phyloP scores from a whole-genome alignment of 2,797 vertebrate genomes.

The Orientallactaga sibirica region DNA sequence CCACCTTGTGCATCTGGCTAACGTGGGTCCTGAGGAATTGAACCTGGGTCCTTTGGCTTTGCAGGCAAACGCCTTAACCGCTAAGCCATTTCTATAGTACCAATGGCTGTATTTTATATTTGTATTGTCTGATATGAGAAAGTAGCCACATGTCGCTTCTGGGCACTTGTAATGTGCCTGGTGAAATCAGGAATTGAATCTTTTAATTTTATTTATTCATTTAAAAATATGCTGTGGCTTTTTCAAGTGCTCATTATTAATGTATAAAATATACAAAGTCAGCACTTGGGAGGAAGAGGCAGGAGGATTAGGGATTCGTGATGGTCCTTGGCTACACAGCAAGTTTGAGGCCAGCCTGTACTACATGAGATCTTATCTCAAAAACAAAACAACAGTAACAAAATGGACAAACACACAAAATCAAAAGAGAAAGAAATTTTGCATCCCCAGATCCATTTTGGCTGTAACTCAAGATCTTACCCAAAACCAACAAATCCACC shows the following conservation, averaged over 20 bases:
- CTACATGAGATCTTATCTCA: neutral
- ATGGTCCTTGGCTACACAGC: neutral
- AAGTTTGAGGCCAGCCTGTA: neutral
- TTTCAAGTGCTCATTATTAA: constrained; percentile 87
- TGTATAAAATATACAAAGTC: constrained; percentile 88
- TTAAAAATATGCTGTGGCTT: constrained; percentile 77
- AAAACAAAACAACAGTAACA: constrained; percentile 61
- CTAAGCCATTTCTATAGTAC: no score
- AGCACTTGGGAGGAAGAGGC: neutral
- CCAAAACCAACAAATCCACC: constrained; percentile 69
- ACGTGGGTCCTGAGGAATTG: no score
- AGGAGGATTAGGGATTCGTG: neutral
- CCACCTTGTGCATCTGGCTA: no score
- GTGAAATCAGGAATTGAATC: neutral
- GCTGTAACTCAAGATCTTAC: constrained; percentile 74
- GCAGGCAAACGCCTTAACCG: no score
- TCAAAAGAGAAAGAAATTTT: constrained; percentile 79
- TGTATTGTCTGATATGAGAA: neutral
- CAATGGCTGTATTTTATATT: neutral
- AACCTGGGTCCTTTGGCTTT: no score
- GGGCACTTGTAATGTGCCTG: constrained; percentile 21
- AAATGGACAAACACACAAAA: constrained; percentile 85
- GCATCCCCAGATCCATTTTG: constrained; percentile 79
- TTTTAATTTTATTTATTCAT: no score
- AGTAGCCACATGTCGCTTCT: neutral